These are phyloP conservation scores for Sparidentex hasta DNA, from an alignment of 2,797 vertebrate species.

Conservation along the genomic window DNA sequence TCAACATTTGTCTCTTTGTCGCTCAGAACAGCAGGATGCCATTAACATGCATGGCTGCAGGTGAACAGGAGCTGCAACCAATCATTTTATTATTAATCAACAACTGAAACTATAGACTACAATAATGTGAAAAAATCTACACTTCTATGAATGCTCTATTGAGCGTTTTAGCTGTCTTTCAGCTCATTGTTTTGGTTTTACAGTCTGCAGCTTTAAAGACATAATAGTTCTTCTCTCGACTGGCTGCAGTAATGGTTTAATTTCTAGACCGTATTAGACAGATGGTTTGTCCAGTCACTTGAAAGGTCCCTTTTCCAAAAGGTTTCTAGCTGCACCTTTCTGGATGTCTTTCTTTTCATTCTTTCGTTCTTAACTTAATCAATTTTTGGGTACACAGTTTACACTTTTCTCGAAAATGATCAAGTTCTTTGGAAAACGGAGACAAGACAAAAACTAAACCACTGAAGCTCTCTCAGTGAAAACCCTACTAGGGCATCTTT, in stretches of 20 bases:
- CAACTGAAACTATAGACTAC: not conserved
- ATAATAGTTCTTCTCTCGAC: too few species aligned
- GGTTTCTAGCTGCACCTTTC: too few species aligned
- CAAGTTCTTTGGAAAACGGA: too few species aligned
- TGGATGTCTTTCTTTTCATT: too few species aligned
- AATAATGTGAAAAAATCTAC: not conserved
- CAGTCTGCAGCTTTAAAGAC: not conserved
- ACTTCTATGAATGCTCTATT: not conserved
- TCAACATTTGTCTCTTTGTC: not conserved
- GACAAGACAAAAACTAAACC: conserved; percentile 1
- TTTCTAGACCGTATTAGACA: too few species aligned
- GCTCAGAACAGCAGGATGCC: conserved; percentile 18
- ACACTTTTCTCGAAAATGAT: not conserved
- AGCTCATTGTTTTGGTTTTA: not conserved
- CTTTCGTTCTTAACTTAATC: too few species aligned
- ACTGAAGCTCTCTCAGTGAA: not conserved
- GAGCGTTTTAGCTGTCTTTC: not conserved
- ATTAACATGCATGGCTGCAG: not conserved
- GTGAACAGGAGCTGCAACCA: not conserved
- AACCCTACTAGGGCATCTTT: conserved; percentile 2
- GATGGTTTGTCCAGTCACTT: too few species aligned
- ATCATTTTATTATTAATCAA: not conserved
- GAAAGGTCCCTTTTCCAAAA: too few species aligned
- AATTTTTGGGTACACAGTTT: not conserved
- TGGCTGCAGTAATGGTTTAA: too few species aligned